Base-by-base conservation (phyloP, 2,113 vertebrate species). In the Gavia stellata region DNA sequence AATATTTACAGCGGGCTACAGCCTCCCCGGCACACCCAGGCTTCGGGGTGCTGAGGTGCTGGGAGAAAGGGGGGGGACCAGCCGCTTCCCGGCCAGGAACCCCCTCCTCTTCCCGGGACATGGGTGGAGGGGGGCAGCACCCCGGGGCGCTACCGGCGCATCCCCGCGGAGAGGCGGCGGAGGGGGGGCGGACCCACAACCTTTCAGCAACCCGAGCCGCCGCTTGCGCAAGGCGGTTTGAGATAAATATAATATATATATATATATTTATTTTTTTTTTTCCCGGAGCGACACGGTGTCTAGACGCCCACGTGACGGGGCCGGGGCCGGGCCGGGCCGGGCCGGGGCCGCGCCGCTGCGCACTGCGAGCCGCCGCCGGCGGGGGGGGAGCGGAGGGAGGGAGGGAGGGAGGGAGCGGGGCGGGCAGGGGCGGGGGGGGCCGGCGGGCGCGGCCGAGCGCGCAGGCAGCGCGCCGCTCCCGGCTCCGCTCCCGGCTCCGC, bases 231-330 rank as follows among this genome's bases (percentile, higher is more conserved):
- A 99, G 98, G 98, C 99, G 98, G 98, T 99, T 98, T 96, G 67
- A 49, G 77, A 66, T 56, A 81, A n/a, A 47, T 80, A 63, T 61
- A 45, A 74, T n/a, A 98, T 98, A 98, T 98, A 98, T 98, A 98
- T 98, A 98, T 98, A 84, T 98, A 98, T 98, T 44, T 98, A 98
- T 98, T 42, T 99, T 99, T 98, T 98, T 97, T 67, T 98, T 98
- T 98, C 98, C 97, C 98, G 97, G 99, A 99, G 99, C 98, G 99
- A 99, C 99, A 99, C 98, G 98, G 98, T 99, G 99, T 99, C 99
- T 99, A 99, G 99, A 99, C 99, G 97, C 97, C 97, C 99, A 99
- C 99, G 98, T 99, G 99, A 99, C 40, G 49, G 70, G 49, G n/a
- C 71, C 98, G 98, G 97, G 98, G 98, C 91, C 97, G 98, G 97